Base-by-base conservation (phyloP, 23 tunicate genomes). In the Clavelina lepadiformis region DNA sequence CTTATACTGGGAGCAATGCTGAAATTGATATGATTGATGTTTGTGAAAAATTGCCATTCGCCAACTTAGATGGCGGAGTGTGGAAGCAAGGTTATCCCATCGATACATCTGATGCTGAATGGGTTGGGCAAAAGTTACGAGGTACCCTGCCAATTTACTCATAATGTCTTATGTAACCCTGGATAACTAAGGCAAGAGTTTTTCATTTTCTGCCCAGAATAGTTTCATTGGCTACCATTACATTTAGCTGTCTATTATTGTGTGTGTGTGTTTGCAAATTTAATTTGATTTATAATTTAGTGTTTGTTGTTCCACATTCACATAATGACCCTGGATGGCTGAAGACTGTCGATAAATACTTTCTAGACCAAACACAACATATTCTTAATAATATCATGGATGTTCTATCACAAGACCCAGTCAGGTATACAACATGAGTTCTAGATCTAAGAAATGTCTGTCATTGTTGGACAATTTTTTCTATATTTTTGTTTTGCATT, bases 241-340 rank as follows among this genome's bases (percentile, higher is more conserved):
- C n/a, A n/a, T n/a, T n/a, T n/a, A n/a, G n/a, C n/a, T n/a, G n/a
- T n/a, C n/a, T n/a, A n/a, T n/a, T n/a, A n/a, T n/a, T n/a, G n/a
- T n/a, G n/a, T n/a, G n/a, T n/a, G n/a, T n/a, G n/a, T n/a, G n/a
- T n/a, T n/a, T n/a, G n/a, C n/a, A n/a, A n/a, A 55, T 55, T 55
- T 55, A 13, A 22, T 3, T 41, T 45, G 23, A 28, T 63, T 73
- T 38, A 0, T 46, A 18, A 51, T 65, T 44, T 32, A 91, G 94
- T 94, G 3, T 74, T 76, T 63, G 75, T 94, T 55, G 94, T 94
- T 41, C 99, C 99, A 5, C 99, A 94, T 70, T 94, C 99, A 6
- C 99, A 94, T 69, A 94, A 94, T 57, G 99, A 94, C 45, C 99
- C 99, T 8, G 99, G 99, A 3, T 94, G 99, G 99, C 36, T 94